Evolutionary conservation across 2,888 invertebrate species (phyloP).

Genomic region (Endotricha flammealis): DNA sequence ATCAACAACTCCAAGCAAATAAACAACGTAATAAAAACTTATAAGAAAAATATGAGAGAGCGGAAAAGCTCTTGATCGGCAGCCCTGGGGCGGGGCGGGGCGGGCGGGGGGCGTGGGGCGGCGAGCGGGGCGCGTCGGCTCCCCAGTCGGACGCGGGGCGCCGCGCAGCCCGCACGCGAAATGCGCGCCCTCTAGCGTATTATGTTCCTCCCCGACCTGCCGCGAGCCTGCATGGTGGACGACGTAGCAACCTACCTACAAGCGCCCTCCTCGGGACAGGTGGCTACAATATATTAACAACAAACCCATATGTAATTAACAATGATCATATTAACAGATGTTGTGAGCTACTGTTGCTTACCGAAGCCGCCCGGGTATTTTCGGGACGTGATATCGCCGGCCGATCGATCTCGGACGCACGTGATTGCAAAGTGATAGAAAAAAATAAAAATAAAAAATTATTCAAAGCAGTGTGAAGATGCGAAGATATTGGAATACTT

Average conservation of each 20-base stretch:
- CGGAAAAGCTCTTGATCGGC: slow-evolving; percentile 46
- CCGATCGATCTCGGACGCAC: slow-evolving; percentile 50
- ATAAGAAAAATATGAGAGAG: slow-evolving; percentile 23
- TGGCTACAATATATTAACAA: slow-evolving; percentile 80
- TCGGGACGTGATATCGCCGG: slow-evolving; percentile 60
- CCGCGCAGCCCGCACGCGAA: slow-evolving; percentile 71
- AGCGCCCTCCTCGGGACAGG: slow-evolving; percentile 97
- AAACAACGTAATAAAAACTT: slow-evolving; percentile 15
- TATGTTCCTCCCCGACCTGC: slow-evolving; percentile 95
- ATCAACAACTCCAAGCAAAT: background rate
- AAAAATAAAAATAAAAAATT: slow-evolving; percentile 14
- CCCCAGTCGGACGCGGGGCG: slow-evolving; percentile 74
- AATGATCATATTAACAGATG: slow-evolving; percentile 79
- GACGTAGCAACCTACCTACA: slow-evolving; percentile 96
- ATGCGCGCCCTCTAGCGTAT: slow-evolving; percentile 72
- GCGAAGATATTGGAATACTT: slow-evolving; percentile 13
- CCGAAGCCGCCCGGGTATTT: slow-evolving; percentile 76
- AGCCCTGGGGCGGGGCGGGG: slow-evolving; percentile 54
- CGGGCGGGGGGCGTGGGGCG: slow-evolving; percentile 28
- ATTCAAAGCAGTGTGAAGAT: slow-evolving; percentile 10
- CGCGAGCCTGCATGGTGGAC: slow-evolving; percentile 97
- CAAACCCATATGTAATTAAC: slow-evolving; percentile 79
- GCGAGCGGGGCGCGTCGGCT: slow-evolving; percentile 23
- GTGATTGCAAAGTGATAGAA: slow-evolving; percentile 44
- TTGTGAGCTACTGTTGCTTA: slow-evolving; percentile 77